Evolutionary conservation across 1,140 invertebrate species (phyloP).

Genomic region (Anastatus disparis): DNA sequence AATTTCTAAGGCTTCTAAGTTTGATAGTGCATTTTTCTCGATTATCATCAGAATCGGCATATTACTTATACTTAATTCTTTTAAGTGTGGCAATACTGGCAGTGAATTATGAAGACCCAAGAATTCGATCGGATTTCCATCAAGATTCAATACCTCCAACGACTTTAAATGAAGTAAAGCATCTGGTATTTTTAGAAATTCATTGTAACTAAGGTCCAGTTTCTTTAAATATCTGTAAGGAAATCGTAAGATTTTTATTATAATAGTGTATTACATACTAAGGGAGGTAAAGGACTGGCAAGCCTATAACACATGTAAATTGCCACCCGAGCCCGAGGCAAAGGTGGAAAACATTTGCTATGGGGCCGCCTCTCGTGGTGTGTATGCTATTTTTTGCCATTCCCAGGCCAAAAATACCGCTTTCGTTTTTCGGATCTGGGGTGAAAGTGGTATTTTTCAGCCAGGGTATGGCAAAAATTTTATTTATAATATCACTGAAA

Average conservation of each 20-base stretch:
- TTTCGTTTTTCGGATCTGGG: too few relatives aligned
- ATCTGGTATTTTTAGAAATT: slow-evolving; percentile 70
- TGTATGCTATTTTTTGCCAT: too few relatives aligned
- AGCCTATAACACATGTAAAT: too few relatives aligned
- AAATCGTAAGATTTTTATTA: not conserved
- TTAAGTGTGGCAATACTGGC: slow-evolving; percentile 69
- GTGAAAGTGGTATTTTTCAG: too few relatives aligned
- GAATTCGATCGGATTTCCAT: slow-evolving; percentile 74
- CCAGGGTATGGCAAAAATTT: too few relatives aligned
- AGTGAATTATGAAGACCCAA: slow-evolving; percentile 68
- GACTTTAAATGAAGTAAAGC: slow-evolving; percentile 70
- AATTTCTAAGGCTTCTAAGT: slow-evolving; percentile 66
- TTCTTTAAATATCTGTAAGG: slow-evolving; percentile 67
- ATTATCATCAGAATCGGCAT: slow-evolving; percentile 71
- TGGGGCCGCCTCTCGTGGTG: too few relatives aligned
- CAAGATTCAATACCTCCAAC: slow-evolving; percentile 72
- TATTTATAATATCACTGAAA: too few relatives aligned
- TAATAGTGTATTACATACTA: too few relatives aligned
- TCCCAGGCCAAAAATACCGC: too few relatives aligned
- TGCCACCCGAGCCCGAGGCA: too few relatives aligned
- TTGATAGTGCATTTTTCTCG: slow-evolving; percentile 66
- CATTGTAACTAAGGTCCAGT: slow-evolving; percentile 78
- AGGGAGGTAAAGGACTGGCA: too few relatives aligned
- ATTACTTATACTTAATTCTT: slow-evolving; percentile 72
- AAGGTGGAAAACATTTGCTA: too few relatives aligned